Conservation (phyloP, 2,888 invertebrate species). For the Capitulum mitella region DNA sequence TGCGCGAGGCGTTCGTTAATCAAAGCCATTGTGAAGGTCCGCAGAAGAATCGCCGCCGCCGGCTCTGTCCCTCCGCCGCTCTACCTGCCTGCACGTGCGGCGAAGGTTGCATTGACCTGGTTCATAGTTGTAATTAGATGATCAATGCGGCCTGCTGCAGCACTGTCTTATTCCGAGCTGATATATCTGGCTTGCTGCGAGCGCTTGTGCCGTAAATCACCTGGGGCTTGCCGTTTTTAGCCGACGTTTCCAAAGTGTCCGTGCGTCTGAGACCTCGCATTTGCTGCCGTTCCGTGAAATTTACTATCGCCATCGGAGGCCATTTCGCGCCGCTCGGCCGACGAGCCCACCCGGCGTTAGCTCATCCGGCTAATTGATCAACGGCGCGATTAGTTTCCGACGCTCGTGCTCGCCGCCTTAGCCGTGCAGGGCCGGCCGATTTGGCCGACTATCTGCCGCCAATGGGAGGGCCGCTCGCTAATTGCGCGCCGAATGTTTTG, state of each 20-base stretch:
- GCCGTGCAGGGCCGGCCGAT: too few species aligned
- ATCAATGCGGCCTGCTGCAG: too few species aligned
- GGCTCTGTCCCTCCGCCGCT: too few species aligned
- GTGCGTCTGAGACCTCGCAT: neutral
- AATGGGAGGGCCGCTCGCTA: neutral
- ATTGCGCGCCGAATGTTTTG: neutral
- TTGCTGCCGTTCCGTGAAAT: neutral
- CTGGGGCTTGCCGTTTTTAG: neutral
- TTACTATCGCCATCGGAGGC: neutral
- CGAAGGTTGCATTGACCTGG: too few species aligned
- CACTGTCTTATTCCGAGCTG: too few species aligned
- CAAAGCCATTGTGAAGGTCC: neutral
- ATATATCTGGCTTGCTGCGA: too few species aligned
- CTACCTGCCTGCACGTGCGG: too few species aligned
- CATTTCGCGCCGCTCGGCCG: neutral
- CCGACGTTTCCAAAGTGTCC: neutral
- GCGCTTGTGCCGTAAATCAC: neutral
- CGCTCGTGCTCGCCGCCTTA: neutral
- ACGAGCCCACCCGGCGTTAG: neutral
- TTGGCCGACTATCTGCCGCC: neutral
- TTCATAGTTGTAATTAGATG: too few species aligned
- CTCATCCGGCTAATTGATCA: neutral
- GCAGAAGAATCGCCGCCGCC: too few species aligned
- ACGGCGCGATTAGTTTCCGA: neutral
- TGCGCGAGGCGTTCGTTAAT: slow-evolving; percentile 4